Conservation (phyloP, 1,140 invertebrate species). For the Conopomorpha cramerella region DNA sequence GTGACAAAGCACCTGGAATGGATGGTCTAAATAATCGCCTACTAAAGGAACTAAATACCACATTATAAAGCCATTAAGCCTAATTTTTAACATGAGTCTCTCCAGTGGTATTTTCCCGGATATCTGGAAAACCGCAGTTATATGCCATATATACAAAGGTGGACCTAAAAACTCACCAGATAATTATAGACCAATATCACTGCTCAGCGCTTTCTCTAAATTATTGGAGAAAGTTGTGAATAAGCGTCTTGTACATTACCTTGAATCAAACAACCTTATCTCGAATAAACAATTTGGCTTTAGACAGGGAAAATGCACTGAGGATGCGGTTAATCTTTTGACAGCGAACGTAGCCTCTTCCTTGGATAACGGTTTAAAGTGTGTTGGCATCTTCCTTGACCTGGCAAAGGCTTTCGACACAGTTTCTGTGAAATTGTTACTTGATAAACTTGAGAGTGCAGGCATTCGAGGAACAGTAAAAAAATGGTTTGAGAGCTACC, state of each 20-base stretch:
- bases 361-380: background rate
- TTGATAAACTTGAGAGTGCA: background rate
- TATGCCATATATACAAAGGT: background rate
- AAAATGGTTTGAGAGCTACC: background rate
- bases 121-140: background rate
- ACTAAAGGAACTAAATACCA: background rate
- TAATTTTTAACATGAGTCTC: background rate
- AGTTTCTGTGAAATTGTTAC: background rate
- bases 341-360: too few relatives aligned
- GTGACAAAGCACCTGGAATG: too few relatives aligned
- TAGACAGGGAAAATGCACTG: background rate
- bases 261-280: background rate
- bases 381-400: background rate
- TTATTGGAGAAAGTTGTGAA: background rate
- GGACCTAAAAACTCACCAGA: background rate
- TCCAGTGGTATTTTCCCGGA: background rate
- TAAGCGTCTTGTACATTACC: background rate
- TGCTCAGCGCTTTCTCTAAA: background rate
- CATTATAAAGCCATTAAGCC: background rate
- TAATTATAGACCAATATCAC: background rate
- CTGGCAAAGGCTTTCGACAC: conserved; percentile 1
- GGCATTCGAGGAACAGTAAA: background rate
- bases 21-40: background rate
- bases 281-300: background rate
- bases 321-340: background rate